Base-by-base conservation (phyloP, 1,140 invertebrate species). In the Bicyclus anynana region DNA sequence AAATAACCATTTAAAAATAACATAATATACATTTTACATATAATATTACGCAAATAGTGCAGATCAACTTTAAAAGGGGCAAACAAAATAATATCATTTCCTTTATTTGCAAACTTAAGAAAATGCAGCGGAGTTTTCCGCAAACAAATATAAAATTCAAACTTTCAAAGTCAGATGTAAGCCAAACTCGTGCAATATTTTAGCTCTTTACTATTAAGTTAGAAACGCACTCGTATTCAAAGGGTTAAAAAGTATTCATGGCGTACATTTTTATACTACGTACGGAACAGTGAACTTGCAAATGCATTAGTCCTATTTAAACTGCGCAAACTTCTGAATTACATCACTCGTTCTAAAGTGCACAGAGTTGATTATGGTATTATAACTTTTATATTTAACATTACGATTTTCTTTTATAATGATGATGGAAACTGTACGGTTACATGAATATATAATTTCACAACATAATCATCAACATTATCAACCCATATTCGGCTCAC, bases 231-330 rank as follows among this genome's bases (percentile, higher is more conserved):
- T 47, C 44, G 27, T 17, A 27, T 47, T 47, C 44, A 47, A 47
- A 47, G 14, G 21, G 44, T 47, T 47, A 47, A 33, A n/a, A 47
- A 47, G 44, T 27, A 47, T 47, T 47, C 44, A 47, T 26, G 18
- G 44, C 20, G 44, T 47, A 47, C 27, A 47, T 47, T 47, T 47
- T 47, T 47, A 47, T 12, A 26, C 12, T 14, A 27, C 44, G 18
- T 26, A 47, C 44, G 44, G 44, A 47, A 47, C 44, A 47, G 44
- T 47, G 20, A 47, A 47, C 44, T 47, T 27, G 44, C 20, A 47
- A 47, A 47, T 47, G 44, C 44, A 47, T 47, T 47, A 47, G 44
- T 26, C 44, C 44, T 47, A 23, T 47, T 26, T 47, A 47, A 47
- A 47, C 44, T 27, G 21, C 23, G 44, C 44, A 47, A 47, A 47